These are phyloP conservation scores for Rotaria sp. DNA, from an alignment of 2,888 invertebrate species.

Conservation along the genomic window DNA sequence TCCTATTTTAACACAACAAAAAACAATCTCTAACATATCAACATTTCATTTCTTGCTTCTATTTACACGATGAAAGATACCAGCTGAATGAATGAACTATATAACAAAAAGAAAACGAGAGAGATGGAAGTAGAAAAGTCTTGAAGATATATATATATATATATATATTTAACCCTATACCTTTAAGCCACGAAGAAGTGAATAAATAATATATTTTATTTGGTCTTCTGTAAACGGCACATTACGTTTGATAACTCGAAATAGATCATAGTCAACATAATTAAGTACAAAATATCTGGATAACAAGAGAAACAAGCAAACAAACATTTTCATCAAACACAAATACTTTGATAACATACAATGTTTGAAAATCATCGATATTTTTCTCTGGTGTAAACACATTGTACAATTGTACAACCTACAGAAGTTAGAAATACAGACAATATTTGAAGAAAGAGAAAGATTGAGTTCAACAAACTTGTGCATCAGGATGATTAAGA, in stretches of 20 bases:
- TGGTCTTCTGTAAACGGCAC: neutral
- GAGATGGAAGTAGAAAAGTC: neutral
- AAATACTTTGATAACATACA: neutral
- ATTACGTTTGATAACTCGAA: neutral
- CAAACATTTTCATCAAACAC: neutral
- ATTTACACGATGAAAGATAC: conserved; percentile 4
- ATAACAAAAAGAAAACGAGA: neutral
- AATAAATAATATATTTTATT: neutral
- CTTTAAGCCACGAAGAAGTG: neutral
- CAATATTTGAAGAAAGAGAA: neutral
- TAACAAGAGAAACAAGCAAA: neutral
- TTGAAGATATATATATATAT: neutral
- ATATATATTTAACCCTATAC: neutral
- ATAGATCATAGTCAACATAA: neutral
- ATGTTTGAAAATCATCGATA: neutral
- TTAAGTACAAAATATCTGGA: neutral
- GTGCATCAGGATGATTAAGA: conserved; percentile 93
- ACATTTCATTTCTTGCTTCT: neutral
- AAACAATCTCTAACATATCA: neutral
- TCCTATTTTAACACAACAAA: conserved; percentile 59
- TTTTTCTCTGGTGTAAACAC: neutral
- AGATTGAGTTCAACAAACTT: conserved; percentile 86
- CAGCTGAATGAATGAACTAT: conserved; percentile 20
- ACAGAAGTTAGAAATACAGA: neutral
- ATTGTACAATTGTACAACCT: neutral